Evolutionary conservation across 2,113 vertebrate species (phyloP).

Genomic region (Gallinago paraguaiae): DNA sequence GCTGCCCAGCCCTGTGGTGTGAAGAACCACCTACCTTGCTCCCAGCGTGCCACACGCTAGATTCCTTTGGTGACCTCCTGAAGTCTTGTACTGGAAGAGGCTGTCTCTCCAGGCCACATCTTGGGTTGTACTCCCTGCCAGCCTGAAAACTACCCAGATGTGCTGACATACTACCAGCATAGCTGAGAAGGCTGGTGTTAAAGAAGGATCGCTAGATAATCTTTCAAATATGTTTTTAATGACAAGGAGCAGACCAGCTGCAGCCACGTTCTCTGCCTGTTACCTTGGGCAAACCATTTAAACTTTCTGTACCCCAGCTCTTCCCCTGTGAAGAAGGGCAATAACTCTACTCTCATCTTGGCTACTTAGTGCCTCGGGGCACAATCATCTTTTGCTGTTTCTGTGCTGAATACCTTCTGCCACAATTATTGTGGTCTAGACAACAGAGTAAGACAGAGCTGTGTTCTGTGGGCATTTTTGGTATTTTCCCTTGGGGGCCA

Average conservation of each 20-base stretch:
- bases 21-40: not conserved
- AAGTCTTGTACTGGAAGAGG: not conserved
- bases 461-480: not conserved
- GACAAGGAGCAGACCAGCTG: not conserved
- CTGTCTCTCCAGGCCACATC: not conserved
- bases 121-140: not conserved
- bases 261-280: not conserved
- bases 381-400: constrained; percentile 20
- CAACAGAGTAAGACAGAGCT: not conserved
- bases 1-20: not conserved
- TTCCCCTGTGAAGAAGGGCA: not conserved
- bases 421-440: not conserved
- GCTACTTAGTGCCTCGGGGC: not conserved
- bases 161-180: not conserved
- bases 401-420: not conserved
- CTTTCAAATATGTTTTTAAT: constrained; percentile 8
- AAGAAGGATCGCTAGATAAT: not conserved
- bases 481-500: not conserved
- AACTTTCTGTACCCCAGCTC: not conserved
- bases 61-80: not conserved
- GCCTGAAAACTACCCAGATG: not conserved
- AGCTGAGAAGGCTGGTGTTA: not conserved
- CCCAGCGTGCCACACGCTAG: not conserved
- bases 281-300: constrained; percentile 41
- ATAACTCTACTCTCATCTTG: constrained; percentile 18